phyloP scores from a whole-genome alignment of 2,888 invertebrate genomes.

The Tanytarsus gracilentus region DNA sequence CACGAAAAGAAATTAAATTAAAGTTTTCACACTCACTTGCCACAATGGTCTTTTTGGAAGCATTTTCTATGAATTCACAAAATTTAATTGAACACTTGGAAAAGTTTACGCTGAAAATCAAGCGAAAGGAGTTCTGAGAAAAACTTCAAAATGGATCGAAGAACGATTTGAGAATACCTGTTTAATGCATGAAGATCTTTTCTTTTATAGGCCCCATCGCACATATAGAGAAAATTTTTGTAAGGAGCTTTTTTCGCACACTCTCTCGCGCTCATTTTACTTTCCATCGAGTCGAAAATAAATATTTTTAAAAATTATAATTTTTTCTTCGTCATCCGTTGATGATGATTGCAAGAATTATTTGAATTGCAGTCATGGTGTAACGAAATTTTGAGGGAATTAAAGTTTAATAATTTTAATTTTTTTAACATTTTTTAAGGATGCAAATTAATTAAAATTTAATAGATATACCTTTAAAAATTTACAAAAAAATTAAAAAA shows the following conservation, averaged over 20 bases:
- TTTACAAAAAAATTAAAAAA: too few relatives aligned
- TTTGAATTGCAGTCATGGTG: too few relatives aligned
- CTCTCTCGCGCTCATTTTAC: neutral
- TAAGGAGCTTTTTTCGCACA: neutral
- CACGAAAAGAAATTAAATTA: neutral
- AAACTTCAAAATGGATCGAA: neutral
- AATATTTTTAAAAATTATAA: neutral
- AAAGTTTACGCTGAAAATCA: neutral
- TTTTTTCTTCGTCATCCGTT: neutral
- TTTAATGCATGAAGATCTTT: neutral
- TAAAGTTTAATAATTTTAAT: too few relatives aligned
- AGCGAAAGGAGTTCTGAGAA: neutral
- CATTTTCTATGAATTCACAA: neutral
- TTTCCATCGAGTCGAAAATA: neutral
- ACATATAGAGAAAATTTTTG: neutral
- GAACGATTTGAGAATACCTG: slow-evolving; percentile 3
- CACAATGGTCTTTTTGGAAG: neutral
- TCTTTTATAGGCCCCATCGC: slow-evolving; percentile 1
- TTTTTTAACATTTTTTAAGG: too few relatives aligned
- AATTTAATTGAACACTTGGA: neutral
- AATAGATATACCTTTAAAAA: too few relatives aligned
- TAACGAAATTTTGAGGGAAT: too few relatives aligned
- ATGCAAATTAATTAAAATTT: too few relatives aligned
- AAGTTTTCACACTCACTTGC: neutral
- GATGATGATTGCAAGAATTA: too few relatives aligned